Percentiles rank a stretch among this genome's conserved stretches.
Conservation (phyloP, 2,888 invertebrate species). For the Orthosia incerta region DNA sequence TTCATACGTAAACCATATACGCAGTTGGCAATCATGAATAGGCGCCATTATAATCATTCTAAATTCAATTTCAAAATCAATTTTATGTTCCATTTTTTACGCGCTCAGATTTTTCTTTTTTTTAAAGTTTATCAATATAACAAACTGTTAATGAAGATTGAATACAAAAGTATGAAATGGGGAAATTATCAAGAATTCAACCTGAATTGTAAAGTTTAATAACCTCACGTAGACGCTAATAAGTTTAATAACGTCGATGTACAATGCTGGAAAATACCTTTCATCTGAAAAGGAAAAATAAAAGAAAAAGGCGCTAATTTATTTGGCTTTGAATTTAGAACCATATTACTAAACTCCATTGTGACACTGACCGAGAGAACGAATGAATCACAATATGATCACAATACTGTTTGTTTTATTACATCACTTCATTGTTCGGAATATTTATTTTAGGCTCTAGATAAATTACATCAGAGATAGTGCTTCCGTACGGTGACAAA, state of each 20-base stretch:
- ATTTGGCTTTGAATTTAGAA: constrained; percentile 43
- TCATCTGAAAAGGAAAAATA: not conserved
- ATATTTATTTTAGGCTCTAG: constrained; percentile 53
- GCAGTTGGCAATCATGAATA: constrained; percentile 6
- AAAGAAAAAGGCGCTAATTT: constrained; percentile 18
- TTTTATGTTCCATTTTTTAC: not conserved
- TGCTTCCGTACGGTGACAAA: constrained; percentile 32
- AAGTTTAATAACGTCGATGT: not conserved
- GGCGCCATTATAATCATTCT: constrained; percentile 13
- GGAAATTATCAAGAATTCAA: not conserved
- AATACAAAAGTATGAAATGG: not conserved
- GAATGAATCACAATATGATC: constrained; percentile 52
- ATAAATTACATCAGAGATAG: constrained; percentile 36
- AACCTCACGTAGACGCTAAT: not conserved
- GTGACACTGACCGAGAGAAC: constrained; percentile 55
- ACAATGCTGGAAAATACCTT: not conserved
- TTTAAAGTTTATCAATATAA: not conserved
- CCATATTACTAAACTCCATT: constrained; percentile 23
- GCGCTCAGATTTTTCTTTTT: not conserved
- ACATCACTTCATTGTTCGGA: constrained; percentile 49
- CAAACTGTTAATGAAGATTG: not conserved
- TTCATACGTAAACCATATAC: constrained; percentile 40
- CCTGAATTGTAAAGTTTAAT: constrained; percentile 1
- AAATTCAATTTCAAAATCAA: constrained; percentile 20
- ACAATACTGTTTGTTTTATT: constrained; percentile 49